Evolutionary conservation across 2,113 vertebrate genomes (phyloP).

Genomic region (Psettodes erumei): DNA sequence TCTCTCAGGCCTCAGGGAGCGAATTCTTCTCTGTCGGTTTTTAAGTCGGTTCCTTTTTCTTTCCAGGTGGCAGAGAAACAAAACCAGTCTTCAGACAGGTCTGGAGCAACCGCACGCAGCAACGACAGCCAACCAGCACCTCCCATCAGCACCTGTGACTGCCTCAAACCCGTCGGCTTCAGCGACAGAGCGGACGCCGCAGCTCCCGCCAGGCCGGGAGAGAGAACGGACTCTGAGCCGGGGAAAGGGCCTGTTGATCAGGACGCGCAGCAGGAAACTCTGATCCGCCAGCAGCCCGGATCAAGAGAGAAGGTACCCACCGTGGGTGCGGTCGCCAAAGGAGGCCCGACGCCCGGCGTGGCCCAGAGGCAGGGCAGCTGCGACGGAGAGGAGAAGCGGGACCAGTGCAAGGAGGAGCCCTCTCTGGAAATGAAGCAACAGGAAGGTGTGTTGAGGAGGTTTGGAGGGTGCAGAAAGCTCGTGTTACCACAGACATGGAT

Average conservation of each 20-base stretch:
- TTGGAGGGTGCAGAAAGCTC: neutral
- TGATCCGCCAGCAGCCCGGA: constrained; percentile 36
- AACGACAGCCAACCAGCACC: constrained; percentile 30
- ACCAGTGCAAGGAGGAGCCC: constrained; percentile 86
- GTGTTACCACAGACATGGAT: neutral
- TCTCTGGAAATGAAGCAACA: constrained; percentile 75
- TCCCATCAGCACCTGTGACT: constrained; percentile 23
- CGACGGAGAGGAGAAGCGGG: constrained; percentile 83
- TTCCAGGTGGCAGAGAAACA: constrained; percentile 49
- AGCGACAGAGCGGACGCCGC: neutral
- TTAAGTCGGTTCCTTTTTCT: neutral
- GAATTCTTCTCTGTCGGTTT: neutral
- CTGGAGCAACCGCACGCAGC: constrained; percentile 11
- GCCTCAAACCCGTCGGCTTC: constrained; percentile 17
- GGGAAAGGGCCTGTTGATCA: constrained; percentile 40
- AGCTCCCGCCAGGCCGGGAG: constrained; percentile 21
- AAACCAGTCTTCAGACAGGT: constrained; percentile 35
- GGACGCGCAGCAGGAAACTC: constrained; percentile 40
- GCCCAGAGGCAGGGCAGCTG: constrained; percentile 30
- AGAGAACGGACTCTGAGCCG: constrained; percentile 32
- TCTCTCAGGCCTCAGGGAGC: neutral
- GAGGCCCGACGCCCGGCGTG: neutral
- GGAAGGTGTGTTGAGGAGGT: constrained; percentile 80
- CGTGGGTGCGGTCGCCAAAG: constrained; percentile 4
- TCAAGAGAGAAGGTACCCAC: constrained; percentile 8